phyloP scores from a whole-genome alignment of 2,888 invertebrate species.

The Operophtera brumata region DNA sequence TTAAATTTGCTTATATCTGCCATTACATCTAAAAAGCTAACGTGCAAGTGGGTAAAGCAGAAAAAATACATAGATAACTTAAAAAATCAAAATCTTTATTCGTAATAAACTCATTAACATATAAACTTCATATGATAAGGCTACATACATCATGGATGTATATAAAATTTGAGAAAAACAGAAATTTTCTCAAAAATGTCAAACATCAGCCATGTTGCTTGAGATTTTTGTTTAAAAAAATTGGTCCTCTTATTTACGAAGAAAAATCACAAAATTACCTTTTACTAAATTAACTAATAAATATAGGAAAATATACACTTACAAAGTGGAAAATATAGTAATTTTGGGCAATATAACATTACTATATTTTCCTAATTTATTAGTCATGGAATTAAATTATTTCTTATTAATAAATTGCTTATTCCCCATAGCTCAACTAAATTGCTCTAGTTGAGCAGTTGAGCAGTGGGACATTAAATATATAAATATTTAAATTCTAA shows the following conservation, averaged over 20 bases:
- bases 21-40: slow-evolving; percentile 1
- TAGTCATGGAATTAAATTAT: slow-evolving; percentile 16
- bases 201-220: slow-evolving; percentile 74
- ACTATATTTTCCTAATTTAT: slow-evolving; percentile 31
- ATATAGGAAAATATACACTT: not conserved
- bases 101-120: slow-evolving; percentile 66
- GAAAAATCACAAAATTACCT: slow-evolving; percentile 24
- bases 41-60: slow-evolving; percentile 7
- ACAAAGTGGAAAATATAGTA: slow-evolving; percentile 34
- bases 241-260: slow-evolving; percentile 45
- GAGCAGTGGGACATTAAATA: no score
- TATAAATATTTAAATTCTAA: not conserved
- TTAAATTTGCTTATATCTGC: no score
- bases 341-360: slow-evolving; percentile 38
- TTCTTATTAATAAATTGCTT: no score
- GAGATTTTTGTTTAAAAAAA: slow-evolving; percentile 67
- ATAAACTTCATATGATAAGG: slow-evolving; percentile 57
- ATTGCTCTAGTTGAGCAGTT: no score
- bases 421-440: no score
- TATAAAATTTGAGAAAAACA: slow-evolving; percentile 31
- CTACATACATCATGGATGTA: slow-evolving; percentile 57
- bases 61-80: slow-evolving; percentile 59
- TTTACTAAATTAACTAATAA: slow-evolving; percentile 32
- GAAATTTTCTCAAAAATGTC: slow-evolving; percentile 64
- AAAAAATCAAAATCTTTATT: slow-evolving; percentile 75